A percentile compares a stretch with the other conserved stretches of the same genome.
These are phyloP conservation scores for Hemicordylus capensis DNA, from an alignment of 2,113 vertebrate genomes.

Conservation along the genomic window DNA sequence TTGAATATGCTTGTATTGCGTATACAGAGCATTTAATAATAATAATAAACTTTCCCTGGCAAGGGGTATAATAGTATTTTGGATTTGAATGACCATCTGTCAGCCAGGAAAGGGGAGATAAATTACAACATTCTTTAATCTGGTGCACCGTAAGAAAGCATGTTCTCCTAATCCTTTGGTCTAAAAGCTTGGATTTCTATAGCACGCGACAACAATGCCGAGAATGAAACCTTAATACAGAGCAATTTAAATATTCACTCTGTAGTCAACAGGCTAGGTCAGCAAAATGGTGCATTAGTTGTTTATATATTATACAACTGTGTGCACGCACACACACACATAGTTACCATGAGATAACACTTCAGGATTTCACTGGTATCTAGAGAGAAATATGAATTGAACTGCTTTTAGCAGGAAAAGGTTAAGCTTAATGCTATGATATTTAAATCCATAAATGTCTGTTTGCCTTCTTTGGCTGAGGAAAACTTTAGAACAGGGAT, in stretches of 20 bases:
- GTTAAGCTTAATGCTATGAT: not conserved
- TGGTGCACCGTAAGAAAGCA: conserved; percentile 52
- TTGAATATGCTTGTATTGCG: conserved; percentile 57
- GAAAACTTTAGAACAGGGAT: not conserved
- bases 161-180: conserved; percentile 61
- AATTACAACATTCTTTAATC: conserved; percentile 72
- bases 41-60: conserved; percentile 60
- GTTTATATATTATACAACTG: not conserved
- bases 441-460: not conserved
- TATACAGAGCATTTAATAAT: conserved; percentile 59
- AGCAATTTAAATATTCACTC: not conserved
- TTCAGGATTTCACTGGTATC: not conserved
- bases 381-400: not conserved
- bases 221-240: conserved; percentile 22
- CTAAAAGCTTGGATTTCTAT: conserved; percentile 53
- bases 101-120: conserved; percentile 69
- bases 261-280: not conserved
- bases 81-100: conserved; percentile 77
- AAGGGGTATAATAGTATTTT: conserved; percentile 74
- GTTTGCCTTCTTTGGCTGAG: conserved; percentile 3
- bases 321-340: fast-evolving
- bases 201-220: conserved; percentile 17
- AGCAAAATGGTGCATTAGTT: fast-evolving
- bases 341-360: not conserved
- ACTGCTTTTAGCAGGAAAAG: conserved; percentile 21